These are phyloP conservation scores for Scomberomorus guttatus DNA, from an alignment of 2,797 vertebrate genomes.

Conservation along the genomic window DNA sequence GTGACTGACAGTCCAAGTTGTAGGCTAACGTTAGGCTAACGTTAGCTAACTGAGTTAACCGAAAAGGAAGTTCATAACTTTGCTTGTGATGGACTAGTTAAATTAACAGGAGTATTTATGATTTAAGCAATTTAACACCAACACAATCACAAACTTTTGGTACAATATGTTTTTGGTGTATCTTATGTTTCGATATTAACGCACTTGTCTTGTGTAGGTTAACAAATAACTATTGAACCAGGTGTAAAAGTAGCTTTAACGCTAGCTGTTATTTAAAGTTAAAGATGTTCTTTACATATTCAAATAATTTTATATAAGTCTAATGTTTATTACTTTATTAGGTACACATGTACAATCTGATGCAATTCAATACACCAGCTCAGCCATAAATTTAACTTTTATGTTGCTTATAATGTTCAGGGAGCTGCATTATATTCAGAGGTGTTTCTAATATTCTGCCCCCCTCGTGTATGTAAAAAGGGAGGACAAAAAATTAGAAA, in stretches of 20 bases:
- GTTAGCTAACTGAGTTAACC: constrained; percentile 21
- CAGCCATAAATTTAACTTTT: too few relatives aligned
- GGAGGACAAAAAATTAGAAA: too few relatives aligned
- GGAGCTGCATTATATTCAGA: too few relatives aligned
- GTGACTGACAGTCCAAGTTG: constrained; percentile 14
- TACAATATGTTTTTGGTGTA: not conserved
- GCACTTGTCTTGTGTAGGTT: not conserved
- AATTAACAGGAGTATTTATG: not conserved
- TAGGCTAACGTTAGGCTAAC: constrained; percentile 35
- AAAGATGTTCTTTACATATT: too few relatives aligned
- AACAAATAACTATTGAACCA: not conserved
- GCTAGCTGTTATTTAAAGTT: too few relatives aligned
- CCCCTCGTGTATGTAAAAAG: too few relatives aligned
- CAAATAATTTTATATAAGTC: not conserved
- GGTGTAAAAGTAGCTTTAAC: not conserved
- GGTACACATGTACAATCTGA: too few relatives aligned
- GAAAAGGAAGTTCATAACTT: constrained; percentile 50
- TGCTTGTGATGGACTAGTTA: not conserved
- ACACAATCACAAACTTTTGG: not conserved
- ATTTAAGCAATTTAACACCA: not conserved
- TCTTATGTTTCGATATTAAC: not conserved
- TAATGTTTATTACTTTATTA: too few relatives aligned
- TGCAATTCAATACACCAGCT: too few relatives aligned
- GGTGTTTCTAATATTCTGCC: too few relatives aligned
- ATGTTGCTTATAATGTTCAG: too few relatives aligned